Conservation (phyloP, 2,888 invertebrate species). For the Cotesia congregata region DNA sequence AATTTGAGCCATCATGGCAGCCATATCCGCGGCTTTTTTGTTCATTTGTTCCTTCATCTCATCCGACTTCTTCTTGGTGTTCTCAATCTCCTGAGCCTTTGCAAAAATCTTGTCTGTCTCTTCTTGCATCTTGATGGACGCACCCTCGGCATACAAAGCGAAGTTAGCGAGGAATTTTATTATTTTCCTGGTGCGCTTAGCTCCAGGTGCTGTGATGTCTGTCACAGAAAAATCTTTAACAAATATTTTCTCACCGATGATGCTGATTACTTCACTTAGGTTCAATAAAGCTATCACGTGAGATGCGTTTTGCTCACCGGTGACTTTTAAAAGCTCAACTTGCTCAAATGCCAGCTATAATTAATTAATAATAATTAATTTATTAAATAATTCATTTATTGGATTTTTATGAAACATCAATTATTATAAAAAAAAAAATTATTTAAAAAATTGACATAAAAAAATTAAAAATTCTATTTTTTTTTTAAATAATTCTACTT, state of each 20-base stretch:
- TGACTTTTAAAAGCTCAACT: conserved; percentile 37
- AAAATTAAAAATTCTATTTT: no score
- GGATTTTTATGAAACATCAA: no score
- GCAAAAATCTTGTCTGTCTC: conserved; percentile 43
- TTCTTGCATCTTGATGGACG: conserved; percentile 45
- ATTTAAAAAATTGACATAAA: no score
- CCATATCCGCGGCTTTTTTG: not conserved
- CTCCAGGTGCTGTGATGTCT: conserved; percentile 56
- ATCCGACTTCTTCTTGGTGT: conserved; percentile 41
- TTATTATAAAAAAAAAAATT: no score
- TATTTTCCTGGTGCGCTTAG: conserved; percentile 54
- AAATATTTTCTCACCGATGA: conserved; percentile 53
- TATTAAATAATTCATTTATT: not conserved
- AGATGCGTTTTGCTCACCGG: conserved; percentile 49
- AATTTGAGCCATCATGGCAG: not conserved
- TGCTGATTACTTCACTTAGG: conserved; percentile 49
- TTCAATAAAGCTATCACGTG: conserved; percentile 52
- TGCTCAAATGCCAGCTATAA: conserved; percentile 54
- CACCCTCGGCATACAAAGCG: conserved; percentile 51
- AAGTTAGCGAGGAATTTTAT: conserved; percentile 57
- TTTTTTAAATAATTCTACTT: no score
- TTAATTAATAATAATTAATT: conserved; percentile 11
- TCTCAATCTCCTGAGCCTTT: conserved; percentile 41
- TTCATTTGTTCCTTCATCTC: conserved; percentile 5
- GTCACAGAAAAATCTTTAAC: conserved; percentile 53